A percentile compares a stretch with the other conserved stretches of the same genome.
Conservation (phyloP, 2,888 invertebrate genomes). For the Plagodis pulveraria region DNA sequence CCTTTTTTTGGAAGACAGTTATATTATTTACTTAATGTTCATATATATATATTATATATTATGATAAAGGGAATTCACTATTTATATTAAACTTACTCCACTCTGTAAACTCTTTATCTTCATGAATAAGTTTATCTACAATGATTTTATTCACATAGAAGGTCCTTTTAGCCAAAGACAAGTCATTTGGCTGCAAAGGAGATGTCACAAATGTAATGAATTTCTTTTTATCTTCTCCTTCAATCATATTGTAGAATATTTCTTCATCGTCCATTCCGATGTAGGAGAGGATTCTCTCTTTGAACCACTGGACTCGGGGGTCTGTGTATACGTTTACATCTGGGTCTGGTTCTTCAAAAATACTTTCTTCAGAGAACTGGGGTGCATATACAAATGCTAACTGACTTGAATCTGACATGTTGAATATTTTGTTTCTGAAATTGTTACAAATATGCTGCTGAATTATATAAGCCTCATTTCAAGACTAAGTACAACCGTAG, state of each 20-base stretch:
- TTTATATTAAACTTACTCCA: constrained; percentile 84
- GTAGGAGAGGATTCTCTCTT: constrained; percentile 84
- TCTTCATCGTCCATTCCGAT: constrained; percentile 84
- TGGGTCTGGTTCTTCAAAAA: constrained; percentile 29
- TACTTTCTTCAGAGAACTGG: not conserved
- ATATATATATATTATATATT: no score
- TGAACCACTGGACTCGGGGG: constrained; percentile 88
- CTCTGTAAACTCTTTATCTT: constrained; percentile 91
- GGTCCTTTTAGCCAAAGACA: constrained; percentile 81
- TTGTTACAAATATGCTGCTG: no score
- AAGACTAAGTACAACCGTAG: no score
- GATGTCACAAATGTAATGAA: constrained; percentile 54
- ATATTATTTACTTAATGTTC: no score
- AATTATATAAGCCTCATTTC: no score
- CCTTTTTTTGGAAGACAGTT: no score
- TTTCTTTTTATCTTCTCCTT: constrained; percentile 79
- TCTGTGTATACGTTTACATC: constrained; percentile 67
- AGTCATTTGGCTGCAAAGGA: constrained; percentile 60
- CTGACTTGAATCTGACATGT: not conserved
- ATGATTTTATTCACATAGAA: constrained; percentile 89
- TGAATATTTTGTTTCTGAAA: constrained; percentile 1
- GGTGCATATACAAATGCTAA: not conserved
- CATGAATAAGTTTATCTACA: constrained; percentile 87
- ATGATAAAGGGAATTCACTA: not conserved
- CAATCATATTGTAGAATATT: constrained; percentile 85